Base-by-base conservation (phyloP, 1,140 invertebrate genomes). In the Monomorium pharaonis region DNA sequence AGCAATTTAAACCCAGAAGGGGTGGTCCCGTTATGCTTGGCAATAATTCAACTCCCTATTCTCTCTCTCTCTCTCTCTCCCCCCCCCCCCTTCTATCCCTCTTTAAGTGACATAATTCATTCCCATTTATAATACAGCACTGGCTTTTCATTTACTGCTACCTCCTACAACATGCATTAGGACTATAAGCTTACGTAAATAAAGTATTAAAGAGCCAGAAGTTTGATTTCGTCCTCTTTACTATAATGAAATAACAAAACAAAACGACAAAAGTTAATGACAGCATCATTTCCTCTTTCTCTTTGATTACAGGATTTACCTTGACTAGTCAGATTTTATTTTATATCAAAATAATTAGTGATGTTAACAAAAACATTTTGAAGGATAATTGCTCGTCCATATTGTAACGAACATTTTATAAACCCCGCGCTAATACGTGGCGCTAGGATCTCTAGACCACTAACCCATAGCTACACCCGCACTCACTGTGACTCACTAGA, bases 91-190 rank as follows among this genome's bases (percentile, higher is more conserved):
- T 6, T 14, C 24, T 56, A 10, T 16, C 10, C 65, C 27, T 33
- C 14, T 33, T 3, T 77, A 47, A 37, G 37, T 51, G 85, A 91
- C 87, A 91, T 91, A 90, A 92, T 91, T 92, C 85, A 91, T 92
- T 86, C 84, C 84, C 85, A 92, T 92, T 92, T 91, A 90, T 91
- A 92, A 92, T 91, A 84, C 89, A 89, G 51, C 69, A 81, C 72
- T 72, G 76, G 81, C 90, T 90, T 89, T 90, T 91, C 88, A 90
- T 89, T 89, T 78, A 84, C 81, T 78, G 37, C 76, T 85, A 84
- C 80, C 77, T 80, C 60, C 44, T 74, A 70, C 65, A 67, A 75
- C 69, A 62, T 33, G 80, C 85, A 86, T 91, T 88, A 81, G 87
- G 58, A 74, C 51, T 83, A 58, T 74, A 83, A 81, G 78, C 78